These are phyloP conservation scores for Corythornis vintsioides DNA, from an alignment of 2,113 vertebrate species.

Conservation along the genomic window DNA sequence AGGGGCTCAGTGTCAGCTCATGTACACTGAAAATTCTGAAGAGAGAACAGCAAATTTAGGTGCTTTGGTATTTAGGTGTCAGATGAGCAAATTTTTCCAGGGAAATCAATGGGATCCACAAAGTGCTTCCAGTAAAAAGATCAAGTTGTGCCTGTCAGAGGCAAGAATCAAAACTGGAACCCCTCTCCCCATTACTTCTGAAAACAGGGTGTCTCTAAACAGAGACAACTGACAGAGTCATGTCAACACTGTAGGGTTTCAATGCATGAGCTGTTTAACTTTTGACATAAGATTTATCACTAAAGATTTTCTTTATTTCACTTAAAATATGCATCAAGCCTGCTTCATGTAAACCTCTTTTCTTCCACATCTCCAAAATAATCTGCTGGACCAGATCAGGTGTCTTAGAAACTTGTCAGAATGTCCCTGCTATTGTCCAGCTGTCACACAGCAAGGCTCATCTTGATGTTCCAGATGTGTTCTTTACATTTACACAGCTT, in stretches of 20 bases:
- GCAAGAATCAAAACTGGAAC: background rate
- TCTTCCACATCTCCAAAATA: background rate
- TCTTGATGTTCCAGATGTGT: background rate
- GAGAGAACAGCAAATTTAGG: background rate
- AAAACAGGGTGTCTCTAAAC: background rate
- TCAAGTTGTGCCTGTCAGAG: background rate
- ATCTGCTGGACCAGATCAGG: background rate
- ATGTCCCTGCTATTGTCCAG: background rate
- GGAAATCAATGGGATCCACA: background rate
- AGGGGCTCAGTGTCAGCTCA: background rate
- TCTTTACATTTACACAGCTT: background rate
- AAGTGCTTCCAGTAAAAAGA: background rate
- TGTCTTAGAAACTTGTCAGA: background rate
- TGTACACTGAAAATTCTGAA: background rate
- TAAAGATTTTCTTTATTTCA: background rate
- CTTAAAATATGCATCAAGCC: background rate
- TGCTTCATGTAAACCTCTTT: background rate
- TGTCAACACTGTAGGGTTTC: background rate
- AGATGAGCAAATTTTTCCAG: background rate
- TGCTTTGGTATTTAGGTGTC: background rate
- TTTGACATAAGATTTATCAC: background rate
- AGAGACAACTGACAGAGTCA: background rate
- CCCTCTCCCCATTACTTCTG: background rate
- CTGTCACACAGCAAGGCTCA: background rate
- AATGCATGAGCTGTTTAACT: background rate